Conservation (phyloP, 2,888 invertebrate genomes). For the Nephrotoma guestfalica region DNA sequence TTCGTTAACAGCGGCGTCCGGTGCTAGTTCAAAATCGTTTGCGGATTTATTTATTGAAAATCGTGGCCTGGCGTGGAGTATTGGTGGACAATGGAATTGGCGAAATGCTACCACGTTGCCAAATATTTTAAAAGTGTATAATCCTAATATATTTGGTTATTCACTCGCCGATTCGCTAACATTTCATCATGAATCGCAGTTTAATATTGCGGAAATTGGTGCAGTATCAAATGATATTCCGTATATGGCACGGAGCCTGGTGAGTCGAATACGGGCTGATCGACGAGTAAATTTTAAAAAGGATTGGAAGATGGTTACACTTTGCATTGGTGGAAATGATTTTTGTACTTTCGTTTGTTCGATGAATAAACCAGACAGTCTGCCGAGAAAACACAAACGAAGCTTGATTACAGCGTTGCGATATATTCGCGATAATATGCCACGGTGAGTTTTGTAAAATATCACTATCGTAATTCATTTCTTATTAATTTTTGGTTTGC, state of each 20-base stretch:
- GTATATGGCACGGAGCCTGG: conserved; percentile 35
- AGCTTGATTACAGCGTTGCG: conserved; percentile 32
- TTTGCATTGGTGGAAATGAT: conserved; percentile 41
- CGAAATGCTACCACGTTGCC: conserved; percentile 33
- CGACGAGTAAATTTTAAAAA: conserved; percentile 32
- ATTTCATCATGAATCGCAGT: conserved; percentile 28
- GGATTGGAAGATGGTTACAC: conserved; percentile 50
- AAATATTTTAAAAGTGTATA: conserved; percentile 40
- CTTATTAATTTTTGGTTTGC: not conserved
- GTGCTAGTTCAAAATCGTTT: conserved; percentile 30
- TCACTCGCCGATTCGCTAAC: conserved; percentile 32
- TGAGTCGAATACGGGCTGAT: conserved; percentile 34
- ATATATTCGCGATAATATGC: conserved; percentile 35
- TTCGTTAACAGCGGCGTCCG: conserved; percentile 36
- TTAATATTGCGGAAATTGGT: conserved; percentile 39
- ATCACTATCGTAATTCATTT: conserved; percentile 20
- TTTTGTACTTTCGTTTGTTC: conserved; percentile 38
- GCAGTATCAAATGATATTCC: conserved; percentile 36
- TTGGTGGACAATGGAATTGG: conserved; percentile 34
- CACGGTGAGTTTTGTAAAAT: conserved; percentile 33
- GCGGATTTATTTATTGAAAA: conserved; percentile 29
- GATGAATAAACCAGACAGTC: conserved; percentile 22
- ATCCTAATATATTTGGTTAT: conserved; percentile 39
- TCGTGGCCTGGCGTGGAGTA: conserved; percentile 29
- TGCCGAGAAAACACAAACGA: conserved; percentile 28